Base-by-base conservation (phyloP, 2,113 vertebrate genomes). In the Uria aalge region DNA sequence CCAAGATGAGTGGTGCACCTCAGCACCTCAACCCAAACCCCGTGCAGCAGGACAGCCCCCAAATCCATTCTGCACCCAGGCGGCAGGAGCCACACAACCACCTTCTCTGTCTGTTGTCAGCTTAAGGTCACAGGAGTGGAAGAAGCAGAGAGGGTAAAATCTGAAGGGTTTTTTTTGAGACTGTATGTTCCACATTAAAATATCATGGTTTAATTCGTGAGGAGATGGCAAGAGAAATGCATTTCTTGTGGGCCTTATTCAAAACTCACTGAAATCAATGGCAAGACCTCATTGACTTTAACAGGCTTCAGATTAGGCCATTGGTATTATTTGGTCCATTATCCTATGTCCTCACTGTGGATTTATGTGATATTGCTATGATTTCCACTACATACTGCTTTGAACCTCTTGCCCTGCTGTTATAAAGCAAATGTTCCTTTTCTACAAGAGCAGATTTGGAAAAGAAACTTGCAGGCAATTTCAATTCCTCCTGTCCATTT, bases 401-500 rank as follows among this genome's bases (percentile, higher is more conserved):
- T 95, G 84, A 94, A 84, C 15, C 11, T 47, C 50, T 94, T 91
- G 75, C 34, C 43, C 45, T 84, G n/a, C 66, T 55, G 8, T 94
- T 94, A 63, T 78, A 69, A 85, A 91, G 18, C 30, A 92, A 88
- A 81, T 48, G 48, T 76, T 84, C 40, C 27, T 86, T 83, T 92
- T 72, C 40, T 36, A 45, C 20, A 77, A 91, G 34, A 67, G 41
- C 67, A 66, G 40, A 88, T 93, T 93, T 93, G 90, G 76, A 97
- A 96, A 92, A 94, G 69, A 85, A 96, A 41, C 59, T 77, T 89
- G 55, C 95, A 92, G 55, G 63, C 66, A 34, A 74, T 69, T 85
- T 94, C 83, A 76, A 5, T 78, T 95, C 55, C 32, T 95, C 85
- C 79, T 59, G 88, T 87, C 62, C 47, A 64, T 48, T 48, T 96